Conservation (phyloP, 2,113 vertebrate genomes). For the Polyodon spathula region DNA sequence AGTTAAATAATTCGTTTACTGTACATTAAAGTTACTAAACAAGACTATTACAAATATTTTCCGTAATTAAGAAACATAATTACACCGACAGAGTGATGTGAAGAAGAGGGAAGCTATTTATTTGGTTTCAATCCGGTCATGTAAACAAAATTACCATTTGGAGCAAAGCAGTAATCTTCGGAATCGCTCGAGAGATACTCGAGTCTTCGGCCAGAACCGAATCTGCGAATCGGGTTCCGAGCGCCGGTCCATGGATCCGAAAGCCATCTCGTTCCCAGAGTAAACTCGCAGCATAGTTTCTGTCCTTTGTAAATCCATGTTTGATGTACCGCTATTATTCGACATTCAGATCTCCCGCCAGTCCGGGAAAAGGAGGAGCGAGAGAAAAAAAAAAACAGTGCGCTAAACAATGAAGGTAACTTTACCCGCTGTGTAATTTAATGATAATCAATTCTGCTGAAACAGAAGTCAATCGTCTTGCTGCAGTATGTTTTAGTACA, state of each 20-base stretch:
- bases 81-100: no score
- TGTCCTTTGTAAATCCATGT: not conserved
- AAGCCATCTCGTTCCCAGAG: conserved; percentile 23
- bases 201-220: conserved; percentile 39
- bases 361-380: conserved; percentile 11
- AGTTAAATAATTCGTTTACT: no score
- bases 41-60: no score
- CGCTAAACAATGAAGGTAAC: no score
- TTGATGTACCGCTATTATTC: not conserved
- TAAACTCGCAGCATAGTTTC: conserved; percentile 17
- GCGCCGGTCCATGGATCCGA: conserved; percentile 26
- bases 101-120: no score
- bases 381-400: not conserved
- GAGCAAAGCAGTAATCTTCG: conserved; percentile 45
- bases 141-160: conserved; percentile 42
- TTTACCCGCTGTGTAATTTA: no score
- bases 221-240: not conserved
- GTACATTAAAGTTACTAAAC: no score
- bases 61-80: no score
- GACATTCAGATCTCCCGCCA: conserved; percentile 18
- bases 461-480: no score
- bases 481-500: no score
- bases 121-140: no score
- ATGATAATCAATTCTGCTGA: no score
- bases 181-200: conserved; percentile 40